Base-by-base conservation (phyloP, 2,113 vertebrate genomes). In the Nothobranchius furzeri region DNA sequence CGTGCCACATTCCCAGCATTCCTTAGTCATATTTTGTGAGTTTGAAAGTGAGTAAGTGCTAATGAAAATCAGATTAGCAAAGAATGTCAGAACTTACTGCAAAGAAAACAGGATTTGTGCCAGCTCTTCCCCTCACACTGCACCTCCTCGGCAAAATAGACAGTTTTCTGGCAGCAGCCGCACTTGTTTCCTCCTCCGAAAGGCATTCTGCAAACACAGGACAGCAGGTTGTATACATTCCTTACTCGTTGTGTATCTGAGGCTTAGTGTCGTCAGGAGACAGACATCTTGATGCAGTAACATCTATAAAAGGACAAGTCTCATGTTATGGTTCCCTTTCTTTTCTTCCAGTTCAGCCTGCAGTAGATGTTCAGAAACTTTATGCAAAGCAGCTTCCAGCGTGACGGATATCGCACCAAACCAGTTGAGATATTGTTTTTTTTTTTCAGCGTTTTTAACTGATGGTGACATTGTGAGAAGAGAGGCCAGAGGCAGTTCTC, bases 91-190 rank as follows among this genome's bases (percentile, higher is more conserved):
- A 75, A 96, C 97, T 97, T 78, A 98, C 97, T 96, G 90, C 96
- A 99, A 63, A 95, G 94, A 55, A 98, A 99, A 83, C 97, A 99
- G 92, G 95, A 96, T 64, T 95, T 95, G 75, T 99, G 96, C 91
- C 95, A 98, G 87, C 95, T 97, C 75, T 94, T 93, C 36, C 97
- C 97, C 0, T 98, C 97, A 0, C 96, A 98, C 90, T 98, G 96
- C 69, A 98, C 95, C 83, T 99, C 97, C 83, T 99, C 97, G 0
- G 97, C 97, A 0, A 98, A 97, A 93, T 98, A 99, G 70, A 98
- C 96, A 0, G 91, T 91, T 83, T 94, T 92, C 50, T 95, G 93
- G 4, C 97, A 98, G 84, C 94, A 94, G 1, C 96, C 95, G 0
- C 97, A 99, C 71, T 95, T 95, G 91, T 96, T 97, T 78, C 97